Conservation (phyloP, 2,888 invertebrate species). For the Julus scanicus region DNA sequence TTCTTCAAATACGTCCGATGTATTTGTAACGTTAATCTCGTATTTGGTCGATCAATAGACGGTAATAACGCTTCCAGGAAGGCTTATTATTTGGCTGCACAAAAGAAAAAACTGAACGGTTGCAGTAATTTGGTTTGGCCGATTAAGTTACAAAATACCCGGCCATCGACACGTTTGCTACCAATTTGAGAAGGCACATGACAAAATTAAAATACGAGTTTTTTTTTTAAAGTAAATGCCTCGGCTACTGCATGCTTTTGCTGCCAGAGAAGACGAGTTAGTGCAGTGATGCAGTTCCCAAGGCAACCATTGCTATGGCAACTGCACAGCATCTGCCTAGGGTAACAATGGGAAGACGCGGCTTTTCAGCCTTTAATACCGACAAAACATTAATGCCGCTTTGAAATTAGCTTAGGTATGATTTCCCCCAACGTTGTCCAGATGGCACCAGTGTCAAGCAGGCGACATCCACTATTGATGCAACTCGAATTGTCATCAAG, state of each 20-base stretch:
- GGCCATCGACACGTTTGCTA: not conserved
- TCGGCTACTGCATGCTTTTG: not conserved
- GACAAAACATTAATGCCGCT: not conserved
- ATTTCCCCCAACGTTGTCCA: not conserved
- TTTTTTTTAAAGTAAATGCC: not conserved
- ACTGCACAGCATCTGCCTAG: constrained; percentile 24
- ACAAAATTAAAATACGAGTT: not conserved
- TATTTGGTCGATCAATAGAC: not conserved
- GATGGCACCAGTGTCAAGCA: not conserved
- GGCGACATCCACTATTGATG: no score
- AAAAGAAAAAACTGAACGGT: not conserved
- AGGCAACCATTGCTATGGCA: constrained; percentile 36
- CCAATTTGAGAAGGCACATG: not conserved
- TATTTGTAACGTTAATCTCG: constrained; percentile 16
- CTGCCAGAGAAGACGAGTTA: not conserved
- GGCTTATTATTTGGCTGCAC: not conserved
- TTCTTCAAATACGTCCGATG: not conserved
- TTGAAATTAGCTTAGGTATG: not conserved
- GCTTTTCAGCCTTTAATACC: not conserved
- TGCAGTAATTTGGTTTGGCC: not conserved
- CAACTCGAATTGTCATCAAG: no score
- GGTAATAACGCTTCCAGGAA: not conserved
- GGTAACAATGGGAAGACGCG: constrained; percentile 15
- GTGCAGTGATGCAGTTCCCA: constrained; percentile 19
- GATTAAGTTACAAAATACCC: not conserved